Percentiles rank a stretch among this genome's conserved stretches.
Conservation (phyloP, 2,888 invertebrate genomes). For the Venustoraphidia nigricollis region DNA sequence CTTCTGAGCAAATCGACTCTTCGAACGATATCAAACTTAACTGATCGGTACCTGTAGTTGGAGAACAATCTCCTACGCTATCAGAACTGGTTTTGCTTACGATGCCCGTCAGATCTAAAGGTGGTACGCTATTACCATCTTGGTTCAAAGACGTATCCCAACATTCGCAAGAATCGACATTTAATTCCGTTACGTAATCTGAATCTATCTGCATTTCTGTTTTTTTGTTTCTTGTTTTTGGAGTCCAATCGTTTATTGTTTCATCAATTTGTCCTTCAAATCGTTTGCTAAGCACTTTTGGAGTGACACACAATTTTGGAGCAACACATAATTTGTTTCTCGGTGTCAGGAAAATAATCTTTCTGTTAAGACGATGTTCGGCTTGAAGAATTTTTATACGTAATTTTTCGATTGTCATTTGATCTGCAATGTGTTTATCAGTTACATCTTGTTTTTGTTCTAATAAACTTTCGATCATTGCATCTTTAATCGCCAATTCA, state of each 20-base stretch:
- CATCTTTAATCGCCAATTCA: not conserved
- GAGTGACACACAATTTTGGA: too few species aligned
- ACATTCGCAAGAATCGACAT: not conserved
- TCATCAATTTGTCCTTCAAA: too few species aligned
- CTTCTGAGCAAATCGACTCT: not conserved
- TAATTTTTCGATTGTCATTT: not conserved
- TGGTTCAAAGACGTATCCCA: not conserved
- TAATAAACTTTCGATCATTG: slow-evolving; percentile 1
- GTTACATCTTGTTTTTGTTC: not conserved
- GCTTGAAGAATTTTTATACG: not conserved
- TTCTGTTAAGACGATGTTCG: not conserved
- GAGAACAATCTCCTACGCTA: not conserved
- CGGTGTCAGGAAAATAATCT: not conserved
- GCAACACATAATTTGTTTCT: not conserved
- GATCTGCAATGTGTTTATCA: not conserved
- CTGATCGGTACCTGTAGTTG: not conserved
- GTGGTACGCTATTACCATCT: not conserved
- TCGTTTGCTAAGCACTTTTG: too few species aligned
- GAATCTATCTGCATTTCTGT: not conserved
- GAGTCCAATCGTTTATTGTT: too few species aligned
- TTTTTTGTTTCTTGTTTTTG: not conserved
- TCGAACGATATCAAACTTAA: not conserved
- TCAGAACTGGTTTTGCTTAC: not conserved
- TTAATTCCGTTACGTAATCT: not conserved
- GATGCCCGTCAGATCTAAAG: not conserved